phyloP scores from a whole-genome alignment of 2,888 invertebrate species.

The Hybos culiciformis region DNA sequence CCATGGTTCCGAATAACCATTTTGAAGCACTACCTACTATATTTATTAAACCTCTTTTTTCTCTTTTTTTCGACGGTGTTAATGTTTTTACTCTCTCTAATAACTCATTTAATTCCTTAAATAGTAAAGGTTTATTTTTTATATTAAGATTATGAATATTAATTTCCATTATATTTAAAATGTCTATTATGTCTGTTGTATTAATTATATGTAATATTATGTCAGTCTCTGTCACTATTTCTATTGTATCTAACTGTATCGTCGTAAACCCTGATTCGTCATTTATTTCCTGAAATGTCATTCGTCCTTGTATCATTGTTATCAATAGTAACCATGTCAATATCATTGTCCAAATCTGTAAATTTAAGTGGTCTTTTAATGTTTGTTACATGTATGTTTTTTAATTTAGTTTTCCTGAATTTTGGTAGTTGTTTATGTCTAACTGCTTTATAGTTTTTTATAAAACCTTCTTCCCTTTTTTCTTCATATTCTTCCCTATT shows the following conservation, averaged over 20 bases:
- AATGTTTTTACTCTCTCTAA: slow-evolving; percentile 4
- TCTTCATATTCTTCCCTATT: slow-evolving; percentile 8
- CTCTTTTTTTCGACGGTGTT: not conserved
- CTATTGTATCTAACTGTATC: slow-evolving; percentile 7
- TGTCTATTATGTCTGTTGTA: slow-evolving; percentile 9
- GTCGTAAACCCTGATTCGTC: slow-evolving; percentile 9
- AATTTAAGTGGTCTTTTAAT: slow-evolving; percentile 11
- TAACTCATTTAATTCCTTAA: slow-evolving; percentile 1
- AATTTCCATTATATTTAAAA: slow-evolving; percentile 8
- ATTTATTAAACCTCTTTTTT: not conserved
- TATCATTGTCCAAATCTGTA: not conserved
- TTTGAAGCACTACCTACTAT: not conserved
- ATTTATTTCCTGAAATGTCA: slow-evolving; percentile 8
- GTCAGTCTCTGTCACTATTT: slow-evolving; percentile 7
- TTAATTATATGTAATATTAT: slow-evolving; percentile 12
- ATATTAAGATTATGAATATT: slow-evolving; percentile 4
- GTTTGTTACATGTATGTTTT: slow-evolving; percentile 10
- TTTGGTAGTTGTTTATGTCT: slow-evolving; percentile 9
- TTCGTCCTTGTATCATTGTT: slow-evolving; percentile 2
- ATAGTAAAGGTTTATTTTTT: not conserved
- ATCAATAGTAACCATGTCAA: slow-evolving; percentile 1
- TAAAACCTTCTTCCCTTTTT: slow-evolving; percentile 2
- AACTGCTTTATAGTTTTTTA: slow-evolving; percentile 2
- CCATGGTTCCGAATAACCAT: not conserved
- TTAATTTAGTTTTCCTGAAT: slow-evolving; percentile 7